Evolutionary conservation across 2,797 vertebrate genomes (phyloP).

Genomic region (Myotis vivesi): DNA sequence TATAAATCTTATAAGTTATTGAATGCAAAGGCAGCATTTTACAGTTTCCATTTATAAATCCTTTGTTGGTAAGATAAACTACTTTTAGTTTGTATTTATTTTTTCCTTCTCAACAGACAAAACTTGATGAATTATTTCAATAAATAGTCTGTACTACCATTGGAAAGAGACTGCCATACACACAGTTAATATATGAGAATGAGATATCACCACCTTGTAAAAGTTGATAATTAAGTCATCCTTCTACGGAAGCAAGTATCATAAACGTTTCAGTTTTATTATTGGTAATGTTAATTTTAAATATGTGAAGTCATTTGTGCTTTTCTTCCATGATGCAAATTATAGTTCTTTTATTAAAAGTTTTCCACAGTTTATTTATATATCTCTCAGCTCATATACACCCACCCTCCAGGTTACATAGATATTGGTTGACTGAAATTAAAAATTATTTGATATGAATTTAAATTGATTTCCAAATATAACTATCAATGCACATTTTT

Average conservation of each 20-base stretch:
- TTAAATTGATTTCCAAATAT: neutral
- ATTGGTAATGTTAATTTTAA: constrained; percentile 10
- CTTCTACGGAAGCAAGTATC: neutral
- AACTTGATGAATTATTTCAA: neutral
- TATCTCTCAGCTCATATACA: neutral
- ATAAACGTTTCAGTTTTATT: constrained; percentile 11
- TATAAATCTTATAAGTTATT: neutral
- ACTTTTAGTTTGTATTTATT: neutral
- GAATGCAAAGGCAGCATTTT: neutral
- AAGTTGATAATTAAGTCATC: constrained; percentile 22
- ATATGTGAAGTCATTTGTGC: neutral
- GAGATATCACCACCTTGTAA: neutral
- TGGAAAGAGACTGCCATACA: neutral
- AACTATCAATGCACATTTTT: neutral
- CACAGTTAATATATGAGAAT: neutral
- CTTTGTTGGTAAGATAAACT: neutral
- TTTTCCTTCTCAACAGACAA: neutral
- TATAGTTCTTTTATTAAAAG: neutral
- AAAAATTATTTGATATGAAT: neutral
- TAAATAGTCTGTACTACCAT: neutral
- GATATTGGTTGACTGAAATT: neutral
- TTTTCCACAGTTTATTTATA: neutral
- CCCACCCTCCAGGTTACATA: neutral
- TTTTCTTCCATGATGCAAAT: neutral
- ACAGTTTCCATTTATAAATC: neutral